Evolutionary conservation across 2,888 invertebrate genomes (phyloP).

Genomic region (Lampropteryx suffumata): DNA sequence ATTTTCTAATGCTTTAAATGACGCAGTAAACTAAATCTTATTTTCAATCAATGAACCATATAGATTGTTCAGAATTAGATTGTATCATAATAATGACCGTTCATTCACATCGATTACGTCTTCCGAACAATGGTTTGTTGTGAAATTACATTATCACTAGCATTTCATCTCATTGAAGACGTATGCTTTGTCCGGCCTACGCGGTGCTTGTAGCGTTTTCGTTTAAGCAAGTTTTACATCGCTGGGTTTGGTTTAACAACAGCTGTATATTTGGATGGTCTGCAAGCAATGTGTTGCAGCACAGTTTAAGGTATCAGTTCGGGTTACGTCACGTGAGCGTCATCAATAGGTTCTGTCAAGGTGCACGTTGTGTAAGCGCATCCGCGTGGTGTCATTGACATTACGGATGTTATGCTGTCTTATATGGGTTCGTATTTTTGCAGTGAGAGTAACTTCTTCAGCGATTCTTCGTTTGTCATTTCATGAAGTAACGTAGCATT

Average conservation of each 20-base stretch:
- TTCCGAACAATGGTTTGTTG: conserved; percentile 71
- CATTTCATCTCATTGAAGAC: conserved; percentile 68
- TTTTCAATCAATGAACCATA: conserved; percentile 53
- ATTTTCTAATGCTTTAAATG: conserved; percentile 52
- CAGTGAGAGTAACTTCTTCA: conserved; percentile 46
- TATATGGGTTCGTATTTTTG: conserved; percentile 53
- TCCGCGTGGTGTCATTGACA: conserved; percentile 77
- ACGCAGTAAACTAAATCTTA: conserved; percentile 39
- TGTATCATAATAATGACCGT: conserved; percentile 57
- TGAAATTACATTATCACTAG: conserved; percentile 73
- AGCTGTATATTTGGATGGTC: neutral
- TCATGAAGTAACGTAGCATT: too few species aligned
- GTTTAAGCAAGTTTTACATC: conserved; percentile 35
- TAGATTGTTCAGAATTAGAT: conserved; percentile 43
- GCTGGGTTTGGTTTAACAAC: conserved; percentile 17
- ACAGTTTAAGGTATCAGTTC: conserved; percentile 35
- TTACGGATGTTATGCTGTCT: conserved; percentile 65
- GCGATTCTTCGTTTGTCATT: too few species aligned
- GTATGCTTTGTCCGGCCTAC: conserved; percentile 48
- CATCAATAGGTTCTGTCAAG: conserved; percentile 69
- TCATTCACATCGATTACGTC: conserved; percentile 68
- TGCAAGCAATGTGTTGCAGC: conserved; percentile 34
- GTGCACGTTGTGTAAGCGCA: conserved; percentile 72
- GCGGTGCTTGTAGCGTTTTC: conserved; percentile 36
- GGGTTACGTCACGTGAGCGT: conserved; percentile 58